Conservation (phyloP, 2,797 vertebrate genomes). For the Acipenser ruthenus region DNA sequence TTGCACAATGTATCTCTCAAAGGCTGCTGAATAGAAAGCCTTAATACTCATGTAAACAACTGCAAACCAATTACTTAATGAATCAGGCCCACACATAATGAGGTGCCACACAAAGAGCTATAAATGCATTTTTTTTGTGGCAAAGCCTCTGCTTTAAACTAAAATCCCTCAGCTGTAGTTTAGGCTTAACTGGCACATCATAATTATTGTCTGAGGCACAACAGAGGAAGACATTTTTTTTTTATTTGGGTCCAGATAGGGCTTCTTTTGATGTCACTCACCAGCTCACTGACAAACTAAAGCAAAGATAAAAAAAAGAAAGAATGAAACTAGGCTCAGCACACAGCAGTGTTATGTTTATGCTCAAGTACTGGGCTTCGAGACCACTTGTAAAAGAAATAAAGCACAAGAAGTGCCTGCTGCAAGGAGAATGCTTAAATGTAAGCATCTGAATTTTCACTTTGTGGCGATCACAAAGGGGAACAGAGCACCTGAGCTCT, state of each 20-base stretch:
- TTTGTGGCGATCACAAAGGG: constrained; percentile 31
- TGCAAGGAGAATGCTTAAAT: constrained; percentile 75
- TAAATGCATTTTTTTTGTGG: constrained; percentile 98
- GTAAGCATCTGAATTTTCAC: constrained; percentile 48
- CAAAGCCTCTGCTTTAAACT: constrained; percentile 98
- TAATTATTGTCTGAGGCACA: constrained; percentile 97
- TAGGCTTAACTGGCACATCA: constrained; percentile 95
- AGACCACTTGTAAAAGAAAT: constrained; percentile 93
- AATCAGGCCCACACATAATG: constrained; percentile 99
- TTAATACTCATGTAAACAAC: constrained; percentile 99
- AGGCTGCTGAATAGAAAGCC: constrained; percentile 99
- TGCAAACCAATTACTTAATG: constrained; percentile 99
- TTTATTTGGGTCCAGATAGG: constrained; percentile 66
- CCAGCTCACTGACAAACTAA: constrained; percentile 97
- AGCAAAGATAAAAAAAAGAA: constrained; percentile 66
- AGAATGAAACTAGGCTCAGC: constrained; percentile 29
- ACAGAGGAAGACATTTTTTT: constrained; percentile 84
- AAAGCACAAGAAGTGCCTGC: constrained; percentile 83
- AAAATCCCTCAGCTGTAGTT: constrained; percentile 98
- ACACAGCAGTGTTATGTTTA: constrained; percentile 69
- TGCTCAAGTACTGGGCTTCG: constrained; percentile 82
- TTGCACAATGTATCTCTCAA: constrained; percentile 99
- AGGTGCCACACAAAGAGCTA: constrained; percentile 98
- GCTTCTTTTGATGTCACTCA: constrained; percentile 82
- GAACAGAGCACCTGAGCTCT: constrained; percentile 28